Evolutionary conservation across 1,140 invertebrate species (phyloP).

Genomic region (Drosophila orena): DNA sequence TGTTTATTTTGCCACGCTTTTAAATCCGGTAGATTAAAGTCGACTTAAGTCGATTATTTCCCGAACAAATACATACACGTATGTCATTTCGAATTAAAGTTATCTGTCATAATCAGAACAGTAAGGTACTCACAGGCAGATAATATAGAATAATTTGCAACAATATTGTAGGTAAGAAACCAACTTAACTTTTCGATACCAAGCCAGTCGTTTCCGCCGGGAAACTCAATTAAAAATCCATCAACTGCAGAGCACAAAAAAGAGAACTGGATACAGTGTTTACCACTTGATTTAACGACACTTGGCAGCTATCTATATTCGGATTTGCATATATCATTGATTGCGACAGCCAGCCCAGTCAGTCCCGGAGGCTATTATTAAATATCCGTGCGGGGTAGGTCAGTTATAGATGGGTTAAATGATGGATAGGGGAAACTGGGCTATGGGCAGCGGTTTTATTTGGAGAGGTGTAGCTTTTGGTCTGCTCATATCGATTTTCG

Average conservation of each 20-base stretch:
- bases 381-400: constrained; percentile 47
- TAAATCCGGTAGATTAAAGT: not conserved
- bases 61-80: no score
- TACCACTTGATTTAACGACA: constrained; percentile 19
- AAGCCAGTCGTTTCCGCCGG: not conserved
- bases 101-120: not conserved
- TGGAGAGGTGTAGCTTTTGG: not conserved
- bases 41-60: no score
- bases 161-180: not conserved
- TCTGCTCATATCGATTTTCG: constrained; percentile 53
- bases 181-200: not conserved
- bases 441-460: constrained; percentile 6
- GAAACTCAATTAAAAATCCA: constrained; percentile 24
- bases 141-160: not conserved
- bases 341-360: constrained; percentile 3
- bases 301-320: constrained; percentile 15
- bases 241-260: not conserved
- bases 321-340: constrained; percentile 42
- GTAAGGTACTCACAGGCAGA: not conserved
- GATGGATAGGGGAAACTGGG: not conserved
- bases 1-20: constrained; percentile 8
- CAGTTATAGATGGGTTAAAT: constrained; percentile 31
- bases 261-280: constrained; percentile 2
- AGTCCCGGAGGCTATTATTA: constrained; percentile 38
- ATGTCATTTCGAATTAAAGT: not conserved